Evolutionary conservation across 2,113 vertebrate species (phyloP), one percentile per base, ranked within the genome.

Genomic region (Prionailurus viverrinus): DNA sequence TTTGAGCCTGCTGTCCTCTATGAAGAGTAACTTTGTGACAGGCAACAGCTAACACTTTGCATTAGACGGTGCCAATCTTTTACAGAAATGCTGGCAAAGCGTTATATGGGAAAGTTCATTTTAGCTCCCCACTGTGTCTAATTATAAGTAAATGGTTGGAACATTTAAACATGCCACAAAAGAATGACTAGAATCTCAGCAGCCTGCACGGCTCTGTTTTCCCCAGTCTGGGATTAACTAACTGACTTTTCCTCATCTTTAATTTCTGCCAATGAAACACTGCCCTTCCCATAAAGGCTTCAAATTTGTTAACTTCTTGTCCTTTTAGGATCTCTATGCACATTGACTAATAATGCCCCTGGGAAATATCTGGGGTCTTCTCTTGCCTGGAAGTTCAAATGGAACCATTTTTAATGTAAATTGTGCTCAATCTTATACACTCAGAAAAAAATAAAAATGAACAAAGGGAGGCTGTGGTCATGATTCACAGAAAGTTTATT

Each of bases 121-220:
- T 98, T 95, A 97, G 85, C 63, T 97, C 36, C 94, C 91, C 85
- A 88, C 92, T 93, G 96, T 96, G 97, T 81, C 97, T 98, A 96
- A 98, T 98, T 97, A 98, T 96, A 98, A 96, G 97, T 96, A 97
- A 97, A 97, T 94, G 94, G 96, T 95, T 89, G 88, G 82, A 94
- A 86, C 95, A 86, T 96, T 97, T 95, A 96, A 97, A 97, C 88
- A 89, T 91, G 91, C 71, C 94, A 89, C 95, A 86, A 83, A 93
- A 92, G 89, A 94, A 97, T 92, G 92, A 93, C 95, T 97, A 85
- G 81, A 85, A 39, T 98, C 90, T 95, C 83, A 89, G 96, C 61
- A 95, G 92, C 71, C 4, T 25, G 78, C 71, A 94, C 74, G 92
- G 94, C 83, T 96, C 73, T 48, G 93, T 87, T 97, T 61, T 96